These are phyloP conservation scores for Scaptodrosophila lebanonensis DNA, from an alignment of 1,140 invertebrate genomes.

Conservation along the genomic window DNA sequence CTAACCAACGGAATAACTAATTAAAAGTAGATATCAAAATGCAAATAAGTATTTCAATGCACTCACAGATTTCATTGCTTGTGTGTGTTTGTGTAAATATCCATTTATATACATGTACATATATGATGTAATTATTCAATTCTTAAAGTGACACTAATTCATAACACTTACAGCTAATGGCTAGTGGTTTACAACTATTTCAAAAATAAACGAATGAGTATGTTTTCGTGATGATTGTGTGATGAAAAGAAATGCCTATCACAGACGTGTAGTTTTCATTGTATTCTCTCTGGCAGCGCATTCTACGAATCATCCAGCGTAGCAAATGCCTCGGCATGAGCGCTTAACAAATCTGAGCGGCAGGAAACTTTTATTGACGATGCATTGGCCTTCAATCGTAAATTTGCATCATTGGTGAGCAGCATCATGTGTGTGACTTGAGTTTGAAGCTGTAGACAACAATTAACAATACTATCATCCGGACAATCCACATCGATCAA, in stretches of 20 bases:
- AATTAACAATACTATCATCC: conserved; percentile 71
- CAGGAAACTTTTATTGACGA: conserved; percentile 48
- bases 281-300: background rate
- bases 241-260: conserved; percentile 21
- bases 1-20: too few relatives aligned
- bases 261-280: conserved; percentile 34
- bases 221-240: too few relatives aligned
- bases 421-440: conserved; percentile 53
- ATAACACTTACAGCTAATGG: background rate
- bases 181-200: background rate
- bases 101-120: too few relatives aligned
- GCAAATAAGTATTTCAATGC: conserved; percentile 2
- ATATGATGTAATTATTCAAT: too few relatives aligned
- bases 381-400: conserved; percentile 65
- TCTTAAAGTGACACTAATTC: conserved; percentile 2
- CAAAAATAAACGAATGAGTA: background rate
- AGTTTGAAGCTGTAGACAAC: conserved; percentile 62
- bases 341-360: conserved; percentile 43
- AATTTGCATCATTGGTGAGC: conserved; percentile 64
- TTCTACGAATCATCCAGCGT: background rate
- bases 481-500: conserved; percentile 52
- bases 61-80: conserved; percentile 2
- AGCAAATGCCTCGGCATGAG: conserved; percentile 28
- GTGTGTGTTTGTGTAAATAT: too few relatives aligned
- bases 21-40: conserved; percentile 5